A percentile compares a stretch with the other conserved stretches of the same genome.
These are phyloP conservation scores for Aricia artaxerxes DNA, from an alignment of 2,888 invertebrate genomes.

Conservation along the genomic window DNA sequence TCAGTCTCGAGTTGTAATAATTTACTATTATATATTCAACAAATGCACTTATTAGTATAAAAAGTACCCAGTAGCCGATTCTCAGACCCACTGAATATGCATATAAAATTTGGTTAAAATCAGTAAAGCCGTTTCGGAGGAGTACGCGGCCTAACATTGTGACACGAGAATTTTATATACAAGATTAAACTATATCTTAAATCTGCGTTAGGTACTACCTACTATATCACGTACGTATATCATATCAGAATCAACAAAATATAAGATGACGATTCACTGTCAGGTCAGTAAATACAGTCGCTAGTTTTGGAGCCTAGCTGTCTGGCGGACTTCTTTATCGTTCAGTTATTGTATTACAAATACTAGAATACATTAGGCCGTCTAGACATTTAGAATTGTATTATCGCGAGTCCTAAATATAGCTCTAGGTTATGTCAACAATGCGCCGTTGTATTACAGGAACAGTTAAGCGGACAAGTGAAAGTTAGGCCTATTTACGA, in stretches of 20 bases:
- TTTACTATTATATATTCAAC: too few relatives aligned
- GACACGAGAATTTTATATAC: too few relatives aligned
- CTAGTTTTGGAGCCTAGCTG: conserved; percentile 34
- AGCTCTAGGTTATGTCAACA: conserved; percentile 23
- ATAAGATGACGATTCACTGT: not conserved
- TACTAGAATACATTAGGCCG: conserved; percentile 68
- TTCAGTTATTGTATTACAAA: conserved; percentile 73
- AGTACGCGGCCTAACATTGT: too few relatives aligned
- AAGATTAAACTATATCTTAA: not conserved
- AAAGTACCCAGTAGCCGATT: too few relatives aligned
- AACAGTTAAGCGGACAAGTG: not conserved
- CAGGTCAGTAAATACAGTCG: not conserved
- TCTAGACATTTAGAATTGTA: conserved; percentile 65
- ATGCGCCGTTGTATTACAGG: not conserved
- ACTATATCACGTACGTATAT: not conserved
- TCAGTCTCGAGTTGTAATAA: too few relatives aligned
- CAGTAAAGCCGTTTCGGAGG: too few relatives aligned
- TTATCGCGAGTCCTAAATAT: conserved; percentile 34
- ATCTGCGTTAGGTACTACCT: not conserved
- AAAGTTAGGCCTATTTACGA: conserved; percentile 3
- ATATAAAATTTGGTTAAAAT: too few relatives aligned
- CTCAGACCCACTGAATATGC: too few relatives aligned
- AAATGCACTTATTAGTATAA: too few relatives aligned
- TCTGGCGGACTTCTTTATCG: conserved; percentile 52
- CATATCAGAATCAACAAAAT: too few relatives aligned